Evolutionary conservation across 2,797 vertebrate species (phyloP).

Genomic region (Tachyglossus aculeatus): DNA sequence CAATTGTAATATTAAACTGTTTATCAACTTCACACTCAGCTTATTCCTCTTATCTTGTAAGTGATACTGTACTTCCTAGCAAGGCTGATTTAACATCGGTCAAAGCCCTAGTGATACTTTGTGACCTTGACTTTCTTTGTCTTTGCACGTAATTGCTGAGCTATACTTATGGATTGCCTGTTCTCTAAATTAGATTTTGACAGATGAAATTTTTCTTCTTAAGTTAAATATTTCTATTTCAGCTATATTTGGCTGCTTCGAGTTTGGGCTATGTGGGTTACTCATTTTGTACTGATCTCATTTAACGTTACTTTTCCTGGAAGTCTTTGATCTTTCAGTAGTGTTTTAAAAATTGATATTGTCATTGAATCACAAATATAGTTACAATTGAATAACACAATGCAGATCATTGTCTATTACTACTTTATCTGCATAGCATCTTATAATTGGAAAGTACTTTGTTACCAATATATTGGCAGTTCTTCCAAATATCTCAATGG

Average conservation of each 20-base stretch:
- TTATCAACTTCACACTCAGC: conserved; percentile 65
- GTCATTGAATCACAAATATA: conserved; percentile 10
- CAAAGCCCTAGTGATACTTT: conserved; percentile 50
- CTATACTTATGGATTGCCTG: conserved; percentile 31
- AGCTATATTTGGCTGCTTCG: not conserved
- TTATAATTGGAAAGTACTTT: conserved; percentile 2
- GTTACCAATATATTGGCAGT: not conserved
- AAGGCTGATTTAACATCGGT: conserved; percentile 34
- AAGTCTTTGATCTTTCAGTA: not conserved
- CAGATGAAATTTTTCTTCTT: conserved; percentile 54
- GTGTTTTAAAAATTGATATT: conserved; percentile 2
- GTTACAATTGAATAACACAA: not conserved
- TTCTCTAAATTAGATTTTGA: conserved; percentile 21
- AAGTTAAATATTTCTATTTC: conserved; percentile 38
- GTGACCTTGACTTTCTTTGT: conserved; percentile 26
- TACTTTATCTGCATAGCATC: not conserved
- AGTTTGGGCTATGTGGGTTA: conserved; percentile 16
- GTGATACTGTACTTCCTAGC: conserved; percentile 63
- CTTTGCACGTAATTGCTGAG: not conserved
- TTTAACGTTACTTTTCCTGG: conserved; percentile 13
- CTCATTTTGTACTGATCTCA: not conserved
- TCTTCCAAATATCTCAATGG: not conserved
- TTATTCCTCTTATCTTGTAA: conserved; percentile 69
- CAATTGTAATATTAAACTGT: conserved; percentile 62
- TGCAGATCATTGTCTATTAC: not conserved